These are phyloP conservation scores for Heliconius congener DNA, from an alignment of 1,140 invertebrate species.

Conservation along the genomic window DNA sequence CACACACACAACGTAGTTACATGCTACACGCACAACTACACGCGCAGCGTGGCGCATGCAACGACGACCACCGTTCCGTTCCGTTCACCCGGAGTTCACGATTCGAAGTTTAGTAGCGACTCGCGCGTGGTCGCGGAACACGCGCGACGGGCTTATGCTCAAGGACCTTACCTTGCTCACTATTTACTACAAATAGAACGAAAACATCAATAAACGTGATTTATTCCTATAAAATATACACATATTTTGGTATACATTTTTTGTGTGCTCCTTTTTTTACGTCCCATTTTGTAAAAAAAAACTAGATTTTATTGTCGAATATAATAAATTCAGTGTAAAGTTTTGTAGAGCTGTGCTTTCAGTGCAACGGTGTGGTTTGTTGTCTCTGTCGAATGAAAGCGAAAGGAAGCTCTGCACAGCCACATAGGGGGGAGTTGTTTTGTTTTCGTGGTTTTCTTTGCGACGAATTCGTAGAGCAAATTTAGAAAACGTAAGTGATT, in stretches of 20 bases:
- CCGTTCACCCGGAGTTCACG: slow-evolving; percentile 49
- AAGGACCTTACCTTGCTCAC: slow-evolving; percentile 60
- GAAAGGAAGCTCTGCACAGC: slow-evolving; percentile 63
- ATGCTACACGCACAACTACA: slow-evolving; percentile 15
- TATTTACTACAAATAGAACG: slow-evolving; percentile 45
- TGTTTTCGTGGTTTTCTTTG: slow-evolving; percentile 73
- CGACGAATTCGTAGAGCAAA: slow-evolving; percentile 61
- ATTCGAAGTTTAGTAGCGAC: slow-evolving; percentile 64
- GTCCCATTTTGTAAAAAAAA: slow-evolving; percentile 22
- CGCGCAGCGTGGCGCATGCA: slow-evolving; percentile 52
- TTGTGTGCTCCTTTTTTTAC: slow-evolving; percentile 25
- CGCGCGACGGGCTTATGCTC: slow-evolving; percentile 56
- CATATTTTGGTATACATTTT: slow-evolving; percentile 15
- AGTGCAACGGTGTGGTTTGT: slow-evolving; percentile 68
- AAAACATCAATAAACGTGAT: slow-evolving; percentile 45
- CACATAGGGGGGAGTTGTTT: slow-evolving; percentile 61
- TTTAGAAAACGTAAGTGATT: slow-evolving; percentile 66
- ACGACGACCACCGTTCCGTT: slow-evolving; percentile 16
- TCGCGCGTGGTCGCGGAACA: slow-evolving; percentile 64
- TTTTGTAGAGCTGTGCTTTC: slow-evolving; percentile 72
- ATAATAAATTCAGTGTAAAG: slow-evolving; percentile 55
- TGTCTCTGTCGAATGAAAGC: slow-evolving; percentile 67
- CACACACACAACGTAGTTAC: slow-evolving; percentile 37
- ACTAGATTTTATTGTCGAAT: slow-evolving; percentile 35
- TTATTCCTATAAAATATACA: slow-evolving; percentile 28